Percentiles rank a stretch among this genome's conserved stretches.
Evolutionary conservation across 1,140 invertebrate genomes (phyloP).

Genomic region (Drosophila pseudoobscura): DNA sequence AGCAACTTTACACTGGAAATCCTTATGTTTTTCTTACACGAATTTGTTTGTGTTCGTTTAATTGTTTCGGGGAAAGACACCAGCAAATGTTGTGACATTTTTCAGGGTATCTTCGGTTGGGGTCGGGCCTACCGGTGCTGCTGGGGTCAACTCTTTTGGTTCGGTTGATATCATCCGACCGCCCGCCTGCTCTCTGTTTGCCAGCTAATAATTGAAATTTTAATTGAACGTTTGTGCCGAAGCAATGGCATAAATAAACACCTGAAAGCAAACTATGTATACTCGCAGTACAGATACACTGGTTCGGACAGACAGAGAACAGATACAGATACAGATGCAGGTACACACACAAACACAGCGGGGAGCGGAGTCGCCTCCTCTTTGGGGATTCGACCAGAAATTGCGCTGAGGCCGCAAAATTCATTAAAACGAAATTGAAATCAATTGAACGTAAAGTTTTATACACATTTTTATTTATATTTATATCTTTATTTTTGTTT

Average conservation of each 20-base stretch:
- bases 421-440: conserved; percentile 68
- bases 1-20: too few relatives aligned
- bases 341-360: not conserved
- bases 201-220: conserved; percentile 74
- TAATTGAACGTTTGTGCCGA: conserved; percentile 61
- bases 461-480: conserved; percentile 23
- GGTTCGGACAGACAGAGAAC: too few relatives aligned
- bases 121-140: too few relatives aligned
- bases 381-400: conserved; percentile 24
- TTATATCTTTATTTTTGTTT: conserved; percentile 3
- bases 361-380: not conserved
- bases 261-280: conserved; percentile 30
- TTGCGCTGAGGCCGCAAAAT: conserved; percentile 50
- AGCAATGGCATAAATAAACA: conserved; percentile 61
- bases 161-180: not conserved
- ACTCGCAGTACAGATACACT: not conserved
- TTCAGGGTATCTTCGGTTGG: too few relatives aligned
- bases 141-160: too few relatives aligned
- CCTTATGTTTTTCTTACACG: too few relatives aligned
- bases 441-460: conserved; percentile 67
- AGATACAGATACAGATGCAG: not conserved
- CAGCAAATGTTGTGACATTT: too few relatives aligned
- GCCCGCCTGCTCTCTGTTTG: conserved; percentile 29
- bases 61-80: too few relatives aligned
- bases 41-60: too few relatives aligned